phyloP scores from a whole-genome alignment of 1,140 invertebrate genomes.

The Hyphantria cunea region DNA sequence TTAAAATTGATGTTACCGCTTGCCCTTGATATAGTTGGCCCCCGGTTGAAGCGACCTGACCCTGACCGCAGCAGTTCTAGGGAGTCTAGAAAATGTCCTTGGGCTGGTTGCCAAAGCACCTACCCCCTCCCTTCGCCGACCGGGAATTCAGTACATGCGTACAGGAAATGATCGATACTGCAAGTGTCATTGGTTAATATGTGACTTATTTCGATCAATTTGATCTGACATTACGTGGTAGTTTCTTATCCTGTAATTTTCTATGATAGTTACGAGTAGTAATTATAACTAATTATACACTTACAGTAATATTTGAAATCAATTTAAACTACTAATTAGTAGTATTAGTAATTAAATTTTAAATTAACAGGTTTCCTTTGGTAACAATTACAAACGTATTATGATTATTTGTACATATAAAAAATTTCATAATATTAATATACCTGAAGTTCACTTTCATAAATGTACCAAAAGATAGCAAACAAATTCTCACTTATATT shows the following conservation, averaged over 20 bases:
- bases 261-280: conserved; percentile 7
- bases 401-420: too few relatives aligned
- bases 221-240: conserved; percentile 11
- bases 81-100: conserved; percentile 66
- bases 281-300: conserved; percentile 8
- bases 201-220: conserved; percentile 13
- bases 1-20: not conserved
- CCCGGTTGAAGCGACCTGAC: conserved; percentile 38
- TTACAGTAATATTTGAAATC: conserved; percentile 1
- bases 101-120: conserved; percentile 60
- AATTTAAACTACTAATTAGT: not conserved
- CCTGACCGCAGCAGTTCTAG: conserved; percentile 66
- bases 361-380: not conserved
- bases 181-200: conserved; percentile 50
- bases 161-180: conserved; percentile 60
- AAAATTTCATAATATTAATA: too few relatives aligned
- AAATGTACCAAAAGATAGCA: not conserved
- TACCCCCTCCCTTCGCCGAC: conserved; percentile 23
- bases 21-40: conserved; percentile 15
- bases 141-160: conserved; percentile 27
- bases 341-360: too few relatives aligned
- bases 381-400: too few relatives aligned
- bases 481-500: not conserved
- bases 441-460: too few relatives aligned
- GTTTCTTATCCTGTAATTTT: conserved; percentile 29